These are phyloP conservation scores for Himalopsyche kuldschensis DNA, from an alignment of 2,888 invertebrate genomes.

Conservation along the genomic window DNA sequence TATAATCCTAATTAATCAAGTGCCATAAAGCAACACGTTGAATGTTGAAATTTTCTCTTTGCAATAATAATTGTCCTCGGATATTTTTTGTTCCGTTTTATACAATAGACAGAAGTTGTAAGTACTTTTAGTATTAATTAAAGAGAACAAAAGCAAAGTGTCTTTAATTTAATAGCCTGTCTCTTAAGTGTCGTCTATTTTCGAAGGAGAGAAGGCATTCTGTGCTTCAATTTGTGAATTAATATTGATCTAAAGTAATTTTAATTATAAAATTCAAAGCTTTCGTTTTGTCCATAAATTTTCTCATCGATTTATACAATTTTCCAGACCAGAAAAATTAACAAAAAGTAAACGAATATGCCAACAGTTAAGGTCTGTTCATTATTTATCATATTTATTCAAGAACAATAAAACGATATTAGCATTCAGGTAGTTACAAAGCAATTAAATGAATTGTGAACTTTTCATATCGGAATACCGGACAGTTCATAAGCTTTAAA, in stretches of 20 bases:
- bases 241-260: neutral
- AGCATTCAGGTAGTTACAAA: no score
- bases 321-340: no score
- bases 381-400: no score
- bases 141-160: neutral
- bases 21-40: neutral
- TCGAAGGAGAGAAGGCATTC: neutral
- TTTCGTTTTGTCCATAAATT: neutral
- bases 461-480: no score
- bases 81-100: neutral
- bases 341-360: no score
- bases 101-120: neutral
- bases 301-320: no score
- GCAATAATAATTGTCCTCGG: neutral
- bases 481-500: no score
- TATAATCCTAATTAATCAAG: neutral
- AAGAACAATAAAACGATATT: no score
- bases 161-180: conserved; percentile 4
- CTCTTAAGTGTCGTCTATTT: conserved; percentile 2
- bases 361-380: no score
- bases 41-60: neutral
- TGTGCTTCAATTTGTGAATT: neutral
- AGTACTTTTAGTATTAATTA: conserved; percentile 6
- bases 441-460: no score
- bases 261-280: neutral